phyloP scores from a whole-genome alignment of 2,888 invertebrate species.

The Zeuzera pyrina region DNA sequence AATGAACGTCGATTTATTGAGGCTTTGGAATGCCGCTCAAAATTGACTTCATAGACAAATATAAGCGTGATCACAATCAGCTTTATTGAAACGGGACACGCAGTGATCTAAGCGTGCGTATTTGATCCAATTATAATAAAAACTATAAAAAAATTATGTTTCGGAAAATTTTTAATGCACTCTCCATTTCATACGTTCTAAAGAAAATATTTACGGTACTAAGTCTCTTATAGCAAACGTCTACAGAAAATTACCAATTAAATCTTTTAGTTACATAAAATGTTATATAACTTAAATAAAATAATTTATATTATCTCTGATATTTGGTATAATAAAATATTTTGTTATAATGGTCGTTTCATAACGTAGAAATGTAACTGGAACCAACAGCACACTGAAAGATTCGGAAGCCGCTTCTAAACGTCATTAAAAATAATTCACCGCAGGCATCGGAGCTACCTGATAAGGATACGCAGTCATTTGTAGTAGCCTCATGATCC shows the following conservation, averaged over 20 bases:
- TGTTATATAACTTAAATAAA: too few species aligned
- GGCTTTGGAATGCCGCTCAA: slow-evolving; percentile 46
- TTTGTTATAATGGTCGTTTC: slow-evolving; percentile 30
- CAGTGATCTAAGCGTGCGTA: slow-evolving; percentile 22
- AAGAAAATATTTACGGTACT: too few species aligned
- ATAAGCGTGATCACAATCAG: slow-evolving; percentile 47
- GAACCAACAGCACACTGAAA: slow-evolving; percentile 36
- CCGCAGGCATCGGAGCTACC: slow-evolving; percentile 54
- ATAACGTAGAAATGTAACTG: slow-evolving; percentile 52
- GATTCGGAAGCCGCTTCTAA: slow-evolving; percentile 55
- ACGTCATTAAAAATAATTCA: slow-evolving; percentile 65
- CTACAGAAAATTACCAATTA: too few species aligned
- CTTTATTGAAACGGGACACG: slow-evolving; percentile 44
- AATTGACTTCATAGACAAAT: slow-evolving; percentile 49
- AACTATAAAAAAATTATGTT: slow-evolving; percentile 40
- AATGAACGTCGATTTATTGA: slow-evolving; percentile 66
- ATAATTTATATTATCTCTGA: too few species aligned
- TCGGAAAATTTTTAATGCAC: slow-evolving; percentile 16
- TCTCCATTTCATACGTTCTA: too few species aligned
- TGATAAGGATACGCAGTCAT: slow-evolving; percentile 65
- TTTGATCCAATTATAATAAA: slow-evolving; percentile 39
- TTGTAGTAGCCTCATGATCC: slow-evolving; percentile 53
- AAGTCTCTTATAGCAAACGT: too few species aligned
- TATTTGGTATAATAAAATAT: too few species aligned
- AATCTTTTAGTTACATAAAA: too few species aligned